Conservation (phyloP, 2,113 vertebrate species). For the Proteles cristata region DNA sequence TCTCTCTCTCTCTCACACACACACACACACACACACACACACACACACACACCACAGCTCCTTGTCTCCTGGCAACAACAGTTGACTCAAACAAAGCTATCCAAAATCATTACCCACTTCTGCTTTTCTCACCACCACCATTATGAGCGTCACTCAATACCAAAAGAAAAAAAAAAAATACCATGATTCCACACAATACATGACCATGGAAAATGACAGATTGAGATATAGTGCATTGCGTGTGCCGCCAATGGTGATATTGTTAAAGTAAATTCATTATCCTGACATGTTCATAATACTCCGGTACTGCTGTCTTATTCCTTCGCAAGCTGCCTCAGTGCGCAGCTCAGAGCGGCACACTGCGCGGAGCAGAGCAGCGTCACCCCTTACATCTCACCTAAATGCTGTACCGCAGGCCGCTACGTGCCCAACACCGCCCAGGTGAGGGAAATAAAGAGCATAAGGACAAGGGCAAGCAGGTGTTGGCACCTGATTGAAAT, state of each 20-base stretch:
- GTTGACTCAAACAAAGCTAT: background rate
- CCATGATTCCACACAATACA: slow-evolving; percentile 6
- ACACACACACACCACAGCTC: background rate
- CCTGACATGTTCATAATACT: slow-evolving; percentile 58
- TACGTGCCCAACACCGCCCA: background rate
- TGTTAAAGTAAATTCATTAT: slow-evolving; percentile 62
- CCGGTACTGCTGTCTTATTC: slow-evolving; percentile 33
- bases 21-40: background rate
- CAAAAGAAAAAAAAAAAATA: background rate
- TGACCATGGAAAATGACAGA: slow-evolving; percentile 44
- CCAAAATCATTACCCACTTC: background rate
- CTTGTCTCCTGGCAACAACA: background rate
- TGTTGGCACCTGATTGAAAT: background rate
- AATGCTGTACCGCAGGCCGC: background rate
- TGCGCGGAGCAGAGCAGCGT: background rate
- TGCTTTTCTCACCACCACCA: background rate
- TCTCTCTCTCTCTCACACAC: background rate
- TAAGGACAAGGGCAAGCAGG: background rate
- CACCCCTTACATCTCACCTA: background rate
- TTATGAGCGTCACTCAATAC: slow-evolving; percentile 39
- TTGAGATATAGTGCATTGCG: background rate
- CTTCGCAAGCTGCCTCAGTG: background rate
- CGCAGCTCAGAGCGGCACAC: background rate
- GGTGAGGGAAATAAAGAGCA: background rate
- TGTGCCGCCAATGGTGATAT: slow-evolving; percentile 22